Evolutionary conservation across 53 echinoderm and acorn worm genomes (phyloP).

Genomic region (Arbacia lixula): DNA sequence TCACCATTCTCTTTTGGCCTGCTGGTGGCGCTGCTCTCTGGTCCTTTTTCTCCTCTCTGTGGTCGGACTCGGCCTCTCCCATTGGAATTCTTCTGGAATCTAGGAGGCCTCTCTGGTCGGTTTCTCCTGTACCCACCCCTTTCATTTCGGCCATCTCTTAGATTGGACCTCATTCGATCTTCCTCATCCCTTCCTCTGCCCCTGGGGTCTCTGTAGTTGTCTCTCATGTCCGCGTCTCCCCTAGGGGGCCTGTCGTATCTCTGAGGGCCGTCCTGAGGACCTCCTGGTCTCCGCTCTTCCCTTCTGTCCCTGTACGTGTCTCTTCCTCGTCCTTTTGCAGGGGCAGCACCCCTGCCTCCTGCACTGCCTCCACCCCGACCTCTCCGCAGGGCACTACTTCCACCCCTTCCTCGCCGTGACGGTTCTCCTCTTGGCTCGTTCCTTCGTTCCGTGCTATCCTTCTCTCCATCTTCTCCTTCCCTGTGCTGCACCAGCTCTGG

Average conservation of each 20-base stretch:
- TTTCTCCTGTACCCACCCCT: slow-evolving; percentile 24
- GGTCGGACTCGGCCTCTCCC: slow-evolving; percentile 76
- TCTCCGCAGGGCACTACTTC: slow-evolving; percentile 55
- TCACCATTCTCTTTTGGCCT: slow-evolving; percentile 40
- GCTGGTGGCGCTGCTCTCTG: slow-evolving; percentile 27
- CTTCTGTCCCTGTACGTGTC: slow-evolving; percentile 3
- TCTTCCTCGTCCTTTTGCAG: slow-evolving; percentile 32
- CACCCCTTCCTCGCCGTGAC: slow-evolving; percentile 83
- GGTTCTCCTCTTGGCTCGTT: slow-evolving; percentile 81
- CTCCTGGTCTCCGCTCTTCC: slow-evolving; percentile 39
- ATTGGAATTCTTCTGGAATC: slow-evolving; percentile 78
- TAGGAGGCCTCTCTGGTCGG: slow-evolving; percentile 85
- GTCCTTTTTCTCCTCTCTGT: slow-evolving; percentile 46
- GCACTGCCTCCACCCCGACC: slow-evolving; percentile 65
- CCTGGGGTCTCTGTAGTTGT: slow-evolving; percentile 37
- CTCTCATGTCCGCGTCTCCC: slow-evolving; percentile 53
- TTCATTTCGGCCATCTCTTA: slow-evolving; percentile 6
- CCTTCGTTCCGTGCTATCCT: slow-evolving; percentile 48
- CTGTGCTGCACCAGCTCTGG: neutral
- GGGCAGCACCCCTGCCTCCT: slow-evolving; percentile 65
- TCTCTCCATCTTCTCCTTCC: slow-evolving; percentile 34
- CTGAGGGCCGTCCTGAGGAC: slow-evolving; percentile 16
- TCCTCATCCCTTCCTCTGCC: slow-evolving; percentile 55
- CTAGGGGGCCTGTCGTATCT: slow-evolving; percentile 59
- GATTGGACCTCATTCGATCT: slow-evolving; percentile 1